Percentiles rank a stretch among this genome's conserved stretches.
Conservation (phyloP, 2,113 vertebrate species). For the Neolamprologus sp. region DNA sequence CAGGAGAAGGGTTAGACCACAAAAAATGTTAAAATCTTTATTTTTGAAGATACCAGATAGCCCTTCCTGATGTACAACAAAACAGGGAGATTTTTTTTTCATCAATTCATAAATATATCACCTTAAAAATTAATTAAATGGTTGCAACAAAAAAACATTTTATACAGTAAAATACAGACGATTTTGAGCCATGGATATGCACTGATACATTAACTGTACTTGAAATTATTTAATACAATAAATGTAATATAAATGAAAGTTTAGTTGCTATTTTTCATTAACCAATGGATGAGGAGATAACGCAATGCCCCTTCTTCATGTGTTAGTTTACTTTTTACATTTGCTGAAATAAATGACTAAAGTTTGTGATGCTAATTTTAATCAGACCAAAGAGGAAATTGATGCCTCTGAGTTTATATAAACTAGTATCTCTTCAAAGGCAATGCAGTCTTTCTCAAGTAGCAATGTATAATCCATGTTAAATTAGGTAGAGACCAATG, state of each 20-base stretch:
- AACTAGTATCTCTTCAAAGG: background rate
- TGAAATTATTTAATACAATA: background rate
- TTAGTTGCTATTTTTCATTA: background rate
- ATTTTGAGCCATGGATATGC: background rate
- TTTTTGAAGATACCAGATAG: background rate
- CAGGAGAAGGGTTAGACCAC: background rate
- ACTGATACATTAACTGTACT: background rate
- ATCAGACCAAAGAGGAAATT: background rate
- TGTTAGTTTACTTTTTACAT: background rate
- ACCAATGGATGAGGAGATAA: background rate
- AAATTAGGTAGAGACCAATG: background rate
- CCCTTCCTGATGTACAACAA: background rate
- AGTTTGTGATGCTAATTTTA: background rate
- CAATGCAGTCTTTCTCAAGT: background rate
- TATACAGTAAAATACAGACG: background rate
- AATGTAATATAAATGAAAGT: background rate
- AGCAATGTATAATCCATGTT: background rate
- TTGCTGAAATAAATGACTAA: background rate
- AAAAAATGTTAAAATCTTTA: background rate
- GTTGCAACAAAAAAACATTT: background rate
- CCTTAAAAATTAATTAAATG: background rate
- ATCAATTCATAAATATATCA: background rate
- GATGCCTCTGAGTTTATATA: background rate
- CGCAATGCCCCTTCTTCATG: background rate
- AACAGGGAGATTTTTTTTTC: background rate